These are phyloP conservation scores for Trichopoda pennipes DNA, from an alignment of 2,888 invertebrate species.

Conservation along the genomic window DNA sequence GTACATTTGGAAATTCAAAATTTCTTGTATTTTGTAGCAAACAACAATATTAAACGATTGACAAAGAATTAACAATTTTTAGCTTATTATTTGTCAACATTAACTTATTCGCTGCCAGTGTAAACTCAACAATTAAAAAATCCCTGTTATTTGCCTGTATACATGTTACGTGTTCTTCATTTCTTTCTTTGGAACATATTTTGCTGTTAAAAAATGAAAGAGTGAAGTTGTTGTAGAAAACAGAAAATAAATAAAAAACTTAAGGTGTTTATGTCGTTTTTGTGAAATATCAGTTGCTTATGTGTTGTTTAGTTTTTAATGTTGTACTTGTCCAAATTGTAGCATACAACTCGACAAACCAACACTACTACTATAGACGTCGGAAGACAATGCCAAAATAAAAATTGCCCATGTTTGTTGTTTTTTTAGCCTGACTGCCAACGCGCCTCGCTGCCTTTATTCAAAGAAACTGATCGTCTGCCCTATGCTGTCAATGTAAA, in stretches of 20 bases:
- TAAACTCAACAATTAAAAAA: conserved; percentile 26
- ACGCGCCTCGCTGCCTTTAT: conserved; percentile 21
- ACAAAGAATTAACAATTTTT: no score
- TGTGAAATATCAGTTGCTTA: conserved; percentile 79
- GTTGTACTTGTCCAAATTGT: conserved; percentile 65
- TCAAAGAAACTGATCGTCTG: conserved; percentile 64
- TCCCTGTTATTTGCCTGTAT: conserved; percentile 51
- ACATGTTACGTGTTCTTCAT: conserved; percentile 22
- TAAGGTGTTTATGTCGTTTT: conserved; percentile 78
- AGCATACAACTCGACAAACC: conserved; percentile 21
- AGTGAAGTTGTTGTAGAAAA: conserved; percentile 14
- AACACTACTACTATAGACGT: conserved; percentile 21
- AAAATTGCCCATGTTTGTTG: not conserved
- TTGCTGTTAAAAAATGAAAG: conserved; percentile 30
- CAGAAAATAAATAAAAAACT: conserved; percentile 32
- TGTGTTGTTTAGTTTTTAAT: conserved; percentile 62
- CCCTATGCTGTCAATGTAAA: conserved; percentile 69
- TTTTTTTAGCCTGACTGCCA: not conserved
- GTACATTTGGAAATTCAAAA: no score
- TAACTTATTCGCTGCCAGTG: not conserved
- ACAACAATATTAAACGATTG: no score
- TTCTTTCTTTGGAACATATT: conserved; percentile 16
- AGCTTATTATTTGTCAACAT: not conserved
- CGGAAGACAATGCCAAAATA: conserved; percentile 21
- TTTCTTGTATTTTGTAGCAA: no score